A percentile compares a stretch with the other conserved stretches of the same genome.
Evolutionary conservation across 2,888 invertebrate species (phyloP).

Genomic region (Formica aserva): DNA sequence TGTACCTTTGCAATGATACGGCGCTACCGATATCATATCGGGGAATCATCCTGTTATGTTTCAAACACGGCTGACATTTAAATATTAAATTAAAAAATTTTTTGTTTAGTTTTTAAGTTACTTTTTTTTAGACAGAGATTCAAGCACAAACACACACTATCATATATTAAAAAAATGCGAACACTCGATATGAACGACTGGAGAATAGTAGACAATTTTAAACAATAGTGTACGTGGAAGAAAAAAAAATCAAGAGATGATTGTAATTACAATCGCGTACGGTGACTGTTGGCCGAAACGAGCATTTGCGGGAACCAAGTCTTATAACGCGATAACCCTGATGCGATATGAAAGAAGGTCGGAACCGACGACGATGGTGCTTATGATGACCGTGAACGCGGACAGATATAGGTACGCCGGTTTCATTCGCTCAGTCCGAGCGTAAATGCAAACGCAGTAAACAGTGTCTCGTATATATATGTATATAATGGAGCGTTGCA

Average conservation of each 20-base stretch:
- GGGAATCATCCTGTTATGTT: constrained; percentile 78
- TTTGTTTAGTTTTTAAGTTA: not conserved
- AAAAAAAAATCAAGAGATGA: not conserved
- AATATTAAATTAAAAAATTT: not conserved
- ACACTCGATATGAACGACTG: not conserved
- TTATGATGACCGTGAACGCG: constrained; percentile 22
- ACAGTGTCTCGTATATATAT: constrained; percentile 30
- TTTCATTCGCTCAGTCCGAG: constrained; percentile 24
- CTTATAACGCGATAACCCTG: constrained; percentile 77
- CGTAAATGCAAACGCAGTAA: constrained; percentile 33
- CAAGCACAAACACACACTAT: not conserved
- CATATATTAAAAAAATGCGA: not conserved
- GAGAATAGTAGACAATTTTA: not conserved
- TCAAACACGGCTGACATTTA: not conserved
- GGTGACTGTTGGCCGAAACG: constrained; percentile 48
- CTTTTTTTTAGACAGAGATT: not conserved
- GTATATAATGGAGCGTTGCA: constrained; percentile 14
- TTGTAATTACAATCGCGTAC: constrained; percentile 19
- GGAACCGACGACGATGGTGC: constrained; percentile 52
- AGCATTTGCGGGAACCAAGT: constrained; percentile 26
- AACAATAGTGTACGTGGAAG: not conserved
- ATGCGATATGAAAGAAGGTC: constrained; percentile 71
- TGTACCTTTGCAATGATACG: constrained; percentile 81
- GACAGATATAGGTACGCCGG: constrained; percentile 26
- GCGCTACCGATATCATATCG: constrained; percentile 82